Evolutionary conservation across 2,113 vertebrate genomes (phyloP).

Genomic region (Leptodactylus fuscus): DNA sequence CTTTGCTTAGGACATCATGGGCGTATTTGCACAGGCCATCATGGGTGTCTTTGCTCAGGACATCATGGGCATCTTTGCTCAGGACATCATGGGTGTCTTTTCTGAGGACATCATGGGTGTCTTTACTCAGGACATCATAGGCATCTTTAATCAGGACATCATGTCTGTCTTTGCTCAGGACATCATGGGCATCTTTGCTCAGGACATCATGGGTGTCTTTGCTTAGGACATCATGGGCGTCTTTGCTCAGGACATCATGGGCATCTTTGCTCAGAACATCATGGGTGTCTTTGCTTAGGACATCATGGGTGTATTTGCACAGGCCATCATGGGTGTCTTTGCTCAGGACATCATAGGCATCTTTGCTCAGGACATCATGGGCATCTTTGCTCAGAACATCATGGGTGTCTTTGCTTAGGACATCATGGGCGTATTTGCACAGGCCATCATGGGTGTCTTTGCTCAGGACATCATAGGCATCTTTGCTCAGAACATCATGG

Average conservation of each 20-base stretch:
- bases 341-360: neutral
- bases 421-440: neutral
- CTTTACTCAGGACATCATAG: neutral
- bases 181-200: neutral
- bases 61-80: neutral
- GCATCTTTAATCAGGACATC: neutral
- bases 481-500: neutral
- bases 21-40: neutral
- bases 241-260: neutral
- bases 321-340: neutral
- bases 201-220: neutral
- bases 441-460: neutral
- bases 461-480: no score
- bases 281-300: neutral
- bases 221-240: neutral
- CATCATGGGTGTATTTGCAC: neutral
- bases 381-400: neutral
- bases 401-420: neutral
- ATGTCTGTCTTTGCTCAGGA: neutral
- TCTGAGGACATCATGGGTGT: neutral
- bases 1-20: neutral
- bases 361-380: neutral
- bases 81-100: neutral
- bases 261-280: neutral
- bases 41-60: neutral